Conservation (phyloP, 2,888 invertebrate species). For the Bombyx huttoni region DNA sequence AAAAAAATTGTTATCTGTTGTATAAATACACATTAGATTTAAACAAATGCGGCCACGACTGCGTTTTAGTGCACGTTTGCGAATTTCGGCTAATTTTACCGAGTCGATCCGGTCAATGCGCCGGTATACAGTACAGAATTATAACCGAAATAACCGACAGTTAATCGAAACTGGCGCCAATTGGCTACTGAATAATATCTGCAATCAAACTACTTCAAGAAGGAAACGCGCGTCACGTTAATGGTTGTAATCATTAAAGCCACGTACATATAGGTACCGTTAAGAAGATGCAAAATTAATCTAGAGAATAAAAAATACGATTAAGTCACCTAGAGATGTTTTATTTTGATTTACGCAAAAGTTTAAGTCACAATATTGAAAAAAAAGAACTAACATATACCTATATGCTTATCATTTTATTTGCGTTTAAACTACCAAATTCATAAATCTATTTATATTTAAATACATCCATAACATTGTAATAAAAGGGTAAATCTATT, state of each 20-base stretch:
- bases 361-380: too few relatives aligned
- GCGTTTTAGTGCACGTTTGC: constrained; percentile 35
- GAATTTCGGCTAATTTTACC: constrained; percentile 53
- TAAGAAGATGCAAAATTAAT: neutral
- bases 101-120: constrained; percentile 51
- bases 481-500: too few relatives aligned
- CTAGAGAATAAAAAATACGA: neutral
- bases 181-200: constrained; percentile 28
- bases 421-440: too few relatives aligned
- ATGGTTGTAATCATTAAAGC: neutral
- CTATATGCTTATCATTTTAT: too few relatives aligned
- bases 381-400: too few relatives aligned
- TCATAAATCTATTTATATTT: too few relatives aligned
- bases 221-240: constrained; percentile 17
- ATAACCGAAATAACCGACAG: constrained; percentile 46
- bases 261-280: constrained; percentile 3
- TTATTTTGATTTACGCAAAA: too few relatives aligned
- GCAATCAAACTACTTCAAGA: constrained; percentile 36
- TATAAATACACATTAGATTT: constrained; percentile 25
- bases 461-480: too few relatives aligned
- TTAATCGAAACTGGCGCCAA: constrained; percentile 54
- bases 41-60: constrained; percentile 44
- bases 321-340: too few relatives aligned
- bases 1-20: neutral
- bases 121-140: constrained; percentile 22